Evolutionary conservation across 2,888 invertebrate genomes (phyloP), one percentile per base, ranked within the genome.

Genomic region (Agrochola circellaris): DNA sequence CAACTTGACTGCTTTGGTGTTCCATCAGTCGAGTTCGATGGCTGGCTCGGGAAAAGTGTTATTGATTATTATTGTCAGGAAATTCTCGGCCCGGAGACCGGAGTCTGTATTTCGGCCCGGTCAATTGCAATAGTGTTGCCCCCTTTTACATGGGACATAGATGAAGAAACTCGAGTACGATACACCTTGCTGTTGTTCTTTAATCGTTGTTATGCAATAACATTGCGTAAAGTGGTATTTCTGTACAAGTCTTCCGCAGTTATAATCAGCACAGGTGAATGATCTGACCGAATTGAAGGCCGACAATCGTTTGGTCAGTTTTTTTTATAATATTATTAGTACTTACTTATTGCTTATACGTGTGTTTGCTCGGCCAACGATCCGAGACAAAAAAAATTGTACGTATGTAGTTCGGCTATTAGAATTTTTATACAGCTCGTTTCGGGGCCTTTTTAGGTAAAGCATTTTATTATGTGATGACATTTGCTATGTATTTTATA

Each of bases 201-300:
- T 4, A 17, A 56, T 17, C 8, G 23, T 26, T 34, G 15, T 58
- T 75, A 73, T 6, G 15, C 68, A 79, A 60, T 3, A 70, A 61
- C 17, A 30, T 82, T 45, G 76, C 56, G 51, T 61, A 8, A 79
- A 84, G 82, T 82, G 51, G 73, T 67, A 65, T 75, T 81, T 77
- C 82, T 82, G 77, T 13, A n/a, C 42, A 58, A 62, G 9, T 70
- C 38, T 73, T 84, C 45, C 71, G 69, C 73, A 69, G 84, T 87
- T 74, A 82, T 84, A 84, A 89, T 84, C 82, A 82, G 89, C 86
- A 84, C 93, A 95, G 96, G 95, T 96, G 95, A 96, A 95, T 90
- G 96, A 91, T 95, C 95, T 93, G 90, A 87, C 92, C 90, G 91
- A 91, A 93, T 94, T 94, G 95, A 96, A 96, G 95, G 96, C 95